These are phyloP conservation scores for Microctenopoma stevenorrisi DNA, from an alignment of 2,797 vertebrate species.

Conservation along the genomic window DNA sequence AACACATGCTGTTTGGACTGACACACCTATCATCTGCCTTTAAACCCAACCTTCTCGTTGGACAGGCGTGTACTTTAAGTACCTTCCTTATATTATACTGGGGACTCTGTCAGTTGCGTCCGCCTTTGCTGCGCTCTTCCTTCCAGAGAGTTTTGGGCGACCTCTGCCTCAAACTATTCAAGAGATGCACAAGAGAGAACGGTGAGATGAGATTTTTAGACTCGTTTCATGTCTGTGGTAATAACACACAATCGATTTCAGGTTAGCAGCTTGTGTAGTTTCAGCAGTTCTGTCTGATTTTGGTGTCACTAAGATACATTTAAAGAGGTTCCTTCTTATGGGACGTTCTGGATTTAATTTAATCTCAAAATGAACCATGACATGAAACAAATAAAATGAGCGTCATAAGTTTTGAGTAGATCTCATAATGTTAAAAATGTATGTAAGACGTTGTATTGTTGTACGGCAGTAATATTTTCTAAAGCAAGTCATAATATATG, in stretches of 20 bases:
- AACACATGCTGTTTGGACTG: background rate
- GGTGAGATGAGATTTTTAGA: slow-evolving; percentile 66
- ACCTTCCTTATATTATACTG: slow-evolving; percentile 88
- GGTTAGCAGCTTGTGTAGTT: background rate
- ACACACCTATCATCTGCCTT: too few relatives aligned
- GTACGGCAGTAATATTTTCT: too few relatives aligned
- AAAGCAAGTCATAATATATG: too few relatives aligned
- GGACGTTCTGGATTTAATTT: too few relatives aligned
- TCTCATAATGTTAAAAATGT: too few relatives aligned
- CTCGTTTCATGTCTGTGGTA: background rate
- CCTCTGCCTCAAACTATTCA: slow-evolving; percentile 89
- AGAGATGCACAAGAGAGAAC: slow-evolving; percentile 84
- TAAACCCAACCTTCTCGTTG: background rate
- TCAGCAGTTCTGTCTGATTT: background rate
- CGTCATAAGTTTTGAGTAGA: too few relatives aligned
- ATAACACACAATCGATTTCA: background rate
- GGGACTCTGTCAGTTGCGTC: slow-evolving; percentile 84
- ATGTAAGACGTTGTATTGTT: too few relatives aligned
- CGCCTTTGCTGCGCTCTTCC: slow-evolving; percentile 83
- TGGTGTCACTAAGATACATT: too few relatives aligned
- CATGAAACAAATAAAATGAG: too few relatives aligned
- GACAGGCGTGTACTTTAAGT: slow-evolving; percentile 81
- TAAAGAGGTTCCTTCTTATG: too few relatives aligned
- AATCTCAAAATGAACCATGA: too few relatives aligned
- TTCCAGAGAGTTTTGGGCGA: slow-evolving; percentile 88